Conservation (phyloP, 2,113 vertebrate genomes). For the Marmota flaviventris region DNA sequence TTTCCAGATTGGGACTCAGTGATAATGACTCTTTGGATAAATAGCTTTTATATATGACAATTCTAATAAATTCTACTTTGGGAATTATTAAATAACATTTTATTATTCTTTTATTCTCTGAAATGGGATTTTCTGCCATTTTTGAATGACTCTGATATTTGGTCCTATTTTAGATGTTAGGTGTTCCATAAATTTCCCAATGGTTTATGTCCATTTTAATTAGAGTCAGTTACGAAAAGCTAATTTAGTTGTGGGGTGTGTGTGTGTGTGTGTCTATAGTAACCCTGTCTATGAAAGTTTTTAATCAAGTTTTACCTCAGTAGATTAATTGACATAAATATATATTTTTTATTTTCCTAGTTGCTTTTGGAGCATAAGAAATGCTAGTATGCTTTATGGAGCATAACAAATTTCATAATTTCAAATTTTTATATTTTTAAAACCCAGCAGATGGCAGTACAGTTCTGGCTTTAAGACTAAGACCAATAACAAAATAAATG, state of each 20-base stretch:
- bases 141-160: neutral
- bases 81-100: neutral
- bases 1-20: neutral
- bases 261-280: neutral
- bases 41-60: neutral
- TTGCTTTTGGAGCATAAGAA: neutral
- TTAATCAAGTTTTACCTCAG: neutral
- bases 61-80: neutral
- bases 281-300: neutral
- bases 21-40: neutral
- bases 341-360: neutral
- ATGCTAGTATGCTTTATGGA: neutral
- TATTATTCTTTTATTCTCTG: neutral
- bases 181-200: neutral
- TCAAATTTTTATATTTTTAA: conserved; percentile 66
- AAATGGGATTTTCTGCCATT: neutral
- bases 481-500: neutral
- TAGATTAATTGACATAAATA: neutral
- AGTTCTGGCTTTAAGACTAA: conserved; percentile 77
- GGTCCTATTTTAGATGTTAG: conserved; percentile 25
- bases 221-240: neutral
- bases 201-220: neutral
- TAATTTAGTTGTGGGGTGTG: neutral
- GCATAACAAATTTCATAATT: conserved; percentile 7
- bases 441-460: conserved; percentile 88